Evolutionary conservation across 2,797 vertebrate genomes (phyloP).

Genomic region (Rhodeus uyekii): DNA sequence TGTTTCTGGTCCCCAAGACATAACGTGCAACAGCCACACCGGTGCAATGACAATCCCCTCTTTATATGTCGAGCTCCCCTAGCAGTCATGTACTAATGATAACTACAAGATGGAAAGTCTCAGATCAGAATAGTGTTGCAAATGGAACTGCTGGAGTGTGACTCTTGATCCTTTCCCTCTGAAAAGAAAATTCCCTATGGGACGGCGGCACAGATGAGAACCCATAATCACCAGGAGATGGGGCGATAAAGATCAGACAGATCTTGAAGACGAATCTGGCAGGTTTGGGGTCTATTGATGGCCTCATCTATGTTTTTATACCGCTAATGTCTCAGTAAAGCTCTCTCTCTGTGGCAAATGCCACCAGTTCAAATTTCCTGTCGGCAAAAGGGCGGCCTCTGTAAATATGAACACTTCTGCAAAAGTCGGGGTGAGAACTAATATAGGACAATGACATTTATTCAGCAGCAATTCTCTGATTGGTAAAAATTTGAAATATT

Average conservation of each 20-base stretch:
- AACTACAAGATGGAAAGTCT: constrained; percentile 51
- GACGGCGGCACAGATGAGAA: constrained; percentile 17
- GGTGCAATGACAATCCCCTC: constrained; percentile 36
- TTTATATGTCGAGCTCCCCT: constrained; percentile 15
- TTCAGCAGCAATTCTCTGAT: constrained; percentile 6
- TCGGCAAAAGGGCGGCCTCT: background rate
- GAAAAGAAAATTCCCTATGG: constrained; percentile 38
- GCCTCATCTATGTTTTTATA: background rate
- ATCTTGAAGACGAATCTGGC: constrained; percentile 4
- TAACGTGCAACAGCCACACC: background rate
- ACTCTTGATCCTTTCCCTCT: constrained; percentile 47
- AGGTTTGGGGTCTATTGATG: constrained; percentile 11
- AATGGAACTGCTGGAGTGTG: constrained; percentile 50
- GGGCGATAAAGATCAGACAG: constrained; percentile 8
- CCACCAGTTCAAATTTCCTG: constrained; percentile 36
- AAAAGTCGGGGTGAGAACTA: constrained; percentile 18
- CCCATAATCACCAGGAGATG: constrained; percentile 45
- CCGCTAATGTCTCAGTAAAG: constrained; percentile 4
- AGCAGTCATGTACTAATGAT: constrained; percentile 55
- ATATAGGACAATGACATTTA: constrained; percentile 5
- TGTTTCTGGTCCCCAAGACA: background rate
- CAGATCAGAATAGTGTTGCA: constrained; percentile 48
- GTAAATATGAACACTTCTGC: constrained; percentile 36
- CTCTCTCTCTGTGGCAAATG: constrained; percentile 23
- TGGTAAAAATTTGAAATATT: background rate